Conservation (phyloP, 2,113 vertebrate genomes). For the Gallinago undulata region DNA sequence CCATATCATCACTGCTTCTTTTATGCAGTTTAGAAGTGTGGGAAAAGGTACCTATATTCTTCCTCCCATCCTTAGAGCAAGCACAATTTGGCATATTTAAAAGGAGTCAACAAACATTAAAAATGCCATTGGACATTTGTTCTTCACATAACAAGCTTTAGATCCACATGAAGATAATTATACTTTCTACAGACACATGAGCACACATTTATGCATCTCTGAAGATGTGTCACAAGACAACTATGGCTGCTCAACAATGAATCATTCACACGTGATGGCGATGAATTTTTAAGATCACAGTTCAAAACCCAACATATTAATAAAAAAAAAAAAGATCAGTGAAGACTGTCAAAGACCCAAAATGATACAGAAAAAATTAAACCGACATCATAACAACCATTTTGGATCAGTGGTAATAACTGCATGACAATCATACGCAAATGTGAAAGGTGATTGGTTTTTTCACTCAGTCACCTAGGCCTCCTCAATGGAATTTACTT, state of each 20-base stretch:
- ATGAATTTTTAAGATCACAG: not conserved
- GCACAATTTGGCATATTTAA: slow-evolving; percentile 15
- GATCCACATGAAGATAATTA: not conserved
- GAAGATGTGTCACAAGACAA: slow-evolving; percentile 7
- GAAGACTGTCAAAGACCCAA: slow-evolving; percentile 20
- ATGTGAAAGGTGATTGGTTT: slow-evolving; percentile 37
- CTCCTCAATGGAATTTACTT: slow-evolving; percentile 50
- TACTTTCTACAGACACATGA: not conserved
- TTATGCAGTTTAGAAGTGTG: not conserved
- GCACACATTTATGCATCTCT: slow-evolving; percentile 22
- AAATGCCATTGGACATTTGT: not conserved
- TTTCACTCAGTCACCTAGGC: slow-evolving; percentile 72
- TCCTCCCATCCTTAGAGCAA: slow-evolving; percentile 31
- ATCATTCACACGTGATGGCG: not conserved
- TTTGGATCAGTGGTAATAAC: slow-evolving; percentile 39
- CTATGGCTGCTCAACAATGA: not conserved
- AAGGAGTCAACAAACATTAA: not conserved
- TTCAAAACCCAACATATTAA: not conserved
- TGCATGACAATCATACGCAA: slow-evolving; percentile 9
- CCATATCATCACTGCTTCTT: not conserved
- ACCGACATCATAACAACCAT: slow-evolving; percentile 6
- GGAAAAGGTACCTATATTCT: not conserved
- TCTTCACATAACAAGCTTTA: not conserved
- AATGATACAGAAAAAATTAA: slow-evolving; percentile 36
- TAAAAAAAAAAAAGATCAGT: not conserved